Percentiles rank a stretch among this genome's conserved stretches.
Conservation (phyloP, 2,113 vertebrate genomes). For the Sceloporus tristichus region DNA sequence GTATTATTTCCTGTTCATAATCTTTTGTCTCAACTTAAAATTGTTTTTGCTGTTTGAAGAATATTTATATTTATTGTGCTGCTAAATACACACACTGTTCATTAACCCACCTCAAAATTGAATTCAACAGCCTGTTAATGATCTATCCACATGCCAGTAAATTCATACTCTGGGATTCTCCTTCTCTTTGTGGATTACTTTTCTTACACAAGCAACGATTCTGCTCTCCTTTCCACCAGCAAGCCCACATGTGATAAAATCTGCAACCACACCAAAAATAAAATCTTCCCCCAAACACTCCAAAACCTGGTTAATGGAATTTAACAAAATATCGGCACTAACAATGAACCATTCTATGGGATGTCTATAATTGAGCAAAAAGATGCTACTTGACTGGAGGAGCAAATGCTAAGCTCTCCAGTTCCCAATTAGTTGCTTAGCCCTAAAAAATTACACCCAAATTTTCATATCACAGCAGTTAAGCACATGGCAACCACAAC, state of each 20-base stretch:
- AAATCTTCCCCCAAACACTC: background rate
- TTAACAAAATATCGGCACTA: background rate
- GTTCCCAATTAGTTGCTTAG: background rate
- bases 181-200: background rate
- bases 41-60: background rate
- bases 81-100: background rate
- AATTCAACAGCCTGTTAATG: constrained; percentile 2
- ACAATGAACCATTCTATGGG: background rate
- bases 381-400: background rate
- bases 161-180: background rate
- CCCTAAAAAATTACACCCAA: background rate
- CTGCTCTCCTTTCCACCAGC: too few species aligned
- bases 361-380: background rate
- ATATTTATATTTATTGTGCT: background rate
- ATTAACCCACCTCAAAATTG: background rate
- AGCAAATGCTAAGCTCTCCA: background rate
- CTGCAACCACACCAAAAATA: background rate
- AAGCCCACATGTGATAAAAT: background rate
- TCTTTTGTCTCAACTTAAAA: background rate
- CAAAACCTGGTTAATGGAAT: background rate
- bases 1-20: background rate
- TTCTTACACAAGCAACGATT: background rate
- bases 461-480: background rate
- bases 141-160: background rate
- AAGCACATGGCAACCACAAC: background rate